phyloP scores from a whole-genome alignment of 1,140 invertebrate genomes.

The Brachionus calyciflorus region DNA sequence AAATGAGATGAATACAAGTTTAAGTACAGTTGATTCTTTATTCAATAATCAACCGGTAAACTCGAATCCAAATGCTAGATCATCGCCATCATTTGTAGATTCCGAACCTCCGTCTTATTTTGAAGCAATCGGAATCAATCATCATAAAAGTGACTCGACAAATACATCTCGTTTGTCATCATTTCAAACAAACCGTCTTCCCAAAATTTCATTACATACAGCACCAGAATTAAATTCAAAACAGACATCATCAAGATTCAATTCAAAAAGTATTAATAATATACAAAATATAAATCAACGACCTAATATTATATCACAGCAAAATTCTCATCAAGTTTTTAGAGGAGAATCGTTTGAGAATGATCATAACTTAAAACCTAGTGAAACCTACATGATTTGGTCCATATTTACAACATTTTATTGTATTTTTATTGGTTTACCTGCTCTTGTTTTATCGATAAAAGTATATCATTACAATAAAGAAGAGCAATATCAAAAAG shows the following conservation, averaged over 20 bases:
- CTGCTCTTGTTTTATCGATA: constrained; percentile 18
- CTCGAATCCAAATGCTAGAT: neutral
- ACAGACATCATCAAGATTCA: neutral
- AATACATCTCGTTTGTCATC: neutral
- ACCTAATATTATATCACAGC: neutral
- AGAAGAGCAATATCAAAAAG: neutral
- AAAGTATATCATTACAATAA: constrained; percentile 40
- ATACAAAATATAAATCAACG: neutral
- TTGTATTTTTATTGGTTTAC: constrained; percentile 22
- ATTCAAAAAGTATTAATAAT: neutral
- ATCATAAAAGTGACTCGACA: neutral
- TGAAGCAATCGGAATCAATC: constrained; percentile 20
- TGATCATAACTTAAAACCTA: neutral
- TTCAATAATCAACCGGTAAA: neutral
- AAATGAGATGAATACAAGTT: constrained; percentile 38
- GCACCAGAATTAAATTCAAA: neutral
- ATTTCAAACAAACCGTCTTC: neutral
- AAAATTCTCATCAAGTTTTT: neutral
- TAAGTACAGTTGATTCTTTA: constrained; percentile 24
- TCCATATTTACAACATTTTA: constrained; percentile 31
- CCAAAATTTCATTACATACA: neutral
- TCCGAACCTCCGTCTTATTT: constrained; percentile 24
- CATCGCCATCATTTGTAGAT: constrained; percentile 6
- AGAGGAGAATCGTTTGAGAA: neutral
- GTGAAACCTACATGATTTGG: constrained; percentile 32